phyloP scores from a whole-genome alignment of 2,797 vertebrate species.

The Dicrostonyx torquatus region DNA sequence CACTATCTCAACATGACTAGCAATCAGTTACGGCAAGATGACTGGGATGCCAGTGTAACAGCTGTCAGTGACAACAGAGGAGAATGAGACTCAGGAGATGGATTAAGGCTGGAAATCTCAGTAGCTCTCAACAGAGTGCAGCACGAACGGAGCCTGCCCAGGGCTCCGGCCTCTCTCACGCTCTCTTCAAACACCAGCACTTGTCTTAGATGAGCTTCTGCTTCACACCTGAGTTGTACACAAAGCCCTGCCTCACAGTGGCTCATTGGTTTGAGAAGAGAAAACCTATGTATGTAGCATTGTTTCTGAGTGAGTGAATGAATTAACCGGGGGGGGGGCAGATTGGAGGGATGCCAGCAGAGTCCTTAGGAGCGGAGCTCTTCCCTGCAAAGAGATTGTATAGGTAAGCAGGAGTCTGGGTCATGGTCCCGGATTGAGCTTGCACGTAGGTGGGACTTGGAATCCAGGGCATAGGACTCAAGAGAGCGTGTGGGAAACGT shows the following conservation, averaged over 20 bases:
- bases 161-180: not conserved
- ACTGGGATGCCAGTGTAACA: fast-evolving
- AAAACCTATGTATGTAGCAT: not conserved
- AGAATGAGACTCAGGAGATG: not conserved
- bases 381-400: not conserved
- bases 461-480: not conserved
- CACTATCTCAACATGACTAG: not conserved
- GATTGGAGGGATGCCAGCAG: too few species aligned
- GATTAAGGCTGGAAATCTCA: not conserved
- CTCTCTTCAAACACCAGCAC: fast-evolving
- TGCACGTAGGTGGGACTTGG: not conserved
- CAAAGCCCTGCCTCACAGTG: not conserved
- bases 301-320: not conserved
- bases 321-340: not conserved
- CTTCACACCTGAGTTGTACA: not conserved
- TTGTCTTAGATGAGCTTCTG: not conserved
- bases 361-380: not conserved
- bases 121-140: not conserved
- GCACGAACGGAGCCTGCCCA: not conserved
- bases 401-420: not conserved
- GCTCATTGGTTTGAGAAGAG: not conserved
- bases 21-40: not conserved
- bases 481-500: not conserved
- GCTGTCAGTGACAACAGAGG: not conserved
- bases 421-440: too few species aligned